Evolutionary conservation across 2,113 vertebrate species (phyloP).

Genomic region (Charina bottae): DNA sequence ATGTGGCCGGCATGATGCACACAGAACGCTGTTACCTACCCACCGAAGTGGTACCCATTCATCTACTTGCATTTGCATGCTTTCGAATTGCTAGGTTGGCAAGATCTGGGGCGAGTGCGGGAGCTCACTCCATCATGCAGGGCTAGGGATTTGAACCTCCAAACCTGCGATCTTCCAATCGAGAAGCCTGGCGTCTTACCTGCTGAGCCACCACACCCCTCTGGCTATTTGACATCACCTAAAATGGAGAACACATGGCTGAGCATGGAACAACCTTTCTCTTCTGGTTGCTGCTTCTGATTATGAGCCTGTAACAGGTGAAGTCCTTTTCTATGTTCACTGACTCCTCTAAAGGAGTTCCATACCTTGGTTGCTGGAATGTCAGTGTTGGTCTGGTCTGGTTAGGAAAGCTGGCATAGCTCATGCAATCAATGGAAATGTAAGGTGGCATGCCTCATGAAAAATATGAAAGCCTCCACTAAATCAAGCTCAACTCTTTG

Average conservation of each 20-base stretch:
- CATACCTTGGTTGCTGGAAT: not conserved
- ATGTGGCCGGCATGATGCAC: too few relatives aligned
- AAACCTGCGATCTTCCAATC: too few relatives aligned
- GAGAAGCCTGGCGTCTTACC: too few relatives aligned
- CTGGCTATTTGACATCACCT: not conserved
- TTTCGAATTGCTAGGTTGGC: too few relatives aligned
- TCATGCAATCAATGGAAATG: not conserved
- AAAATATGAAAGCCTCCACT: not conserved
- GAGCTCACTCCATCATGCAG: too few relatives aligned
- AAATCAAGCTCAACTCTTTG: not conserved
- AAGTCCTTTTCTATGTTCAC: not conserved
- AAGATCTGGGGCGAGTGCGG: too few relatives aligned
- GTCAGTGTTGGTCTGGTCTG: not conserved
- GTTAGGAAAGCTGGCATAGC: not conserved
- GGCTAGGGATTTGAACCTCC: too few relatives aligned
- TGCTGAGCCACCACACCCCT: too few relatives aligned
- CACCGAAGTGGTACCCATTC: too few relatives aligned
- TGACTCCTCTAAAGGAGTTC: not conserved
- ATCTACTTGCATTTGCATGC: too few relatives aligned
- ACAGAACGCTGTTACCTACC: too few relatives aligned
- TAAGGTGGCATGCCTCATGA: not conserved
- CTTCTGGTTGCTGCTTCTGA: not conserved
- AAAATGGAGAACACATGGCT: not conserved
- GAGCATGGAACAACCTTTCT: not conserved
- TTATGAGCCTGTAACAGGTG: not conserved